These are phyloP conservation scores for Eulemur macaco DNA, from an alignment of 2,113 vertebrate species.

Conservation along the genomic window DNA sequence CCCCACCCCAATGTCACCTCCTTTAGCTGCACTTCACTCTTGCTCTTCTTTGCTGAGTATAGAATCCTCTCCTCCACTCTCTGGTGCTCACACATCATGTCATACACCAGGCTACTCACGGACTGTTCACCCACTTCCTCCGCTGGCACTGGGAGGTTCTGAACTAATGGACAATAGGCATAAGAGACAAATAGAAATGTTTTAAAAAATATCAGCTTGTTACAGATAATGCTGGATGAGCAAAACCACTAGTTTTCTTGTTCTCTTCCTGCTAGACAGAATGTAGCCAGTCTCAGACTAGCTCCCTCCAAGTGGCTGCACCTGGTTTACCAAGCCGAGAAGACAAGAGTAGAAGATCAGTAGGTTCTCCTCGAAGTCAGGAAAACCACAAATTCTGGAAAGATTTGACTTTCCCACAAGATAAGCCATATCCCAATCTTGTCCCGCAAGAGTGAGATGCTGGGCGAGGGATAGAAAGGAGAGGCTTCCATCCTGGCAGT, in stretches of 20 bases:
- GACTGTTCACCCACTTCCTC: background rate
- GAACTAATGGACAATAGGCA: background rate
- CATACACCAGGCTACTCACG: rapidly evolving
- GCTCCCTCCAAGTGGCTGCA: background rate
- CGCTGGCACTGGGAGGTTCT: background rate
- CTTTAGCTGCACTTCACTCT: background rate
- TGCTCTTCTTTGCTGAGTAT: background rate
- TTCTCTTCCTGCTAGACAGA: background rate
- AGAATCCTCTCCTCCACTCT: background rate
- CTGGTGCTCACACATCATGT: rapidly evolving
- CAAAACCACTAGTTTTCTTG: background rate
- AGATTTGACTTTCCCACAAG: background rate
- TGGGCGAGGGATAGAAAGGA: background rate
- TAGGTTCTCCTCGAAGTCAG: background rate
- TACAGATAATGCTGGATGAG: background rate
- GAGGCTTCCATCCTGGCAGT: background rate
- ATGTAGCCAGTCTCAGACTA: background rate
- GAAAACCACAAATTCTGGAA: background rate
- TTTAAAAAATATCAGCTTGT: background rate
- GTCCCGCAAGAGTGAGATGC: background rate
- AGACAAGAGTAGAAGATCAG: background rate
- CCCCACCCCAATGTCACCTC: background rate
- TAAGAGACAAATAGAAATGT: background rate
- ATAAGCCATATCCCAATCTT: background rate
- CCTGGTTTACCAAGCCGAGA: background rate